Percentiles rank a stretch among this genome's conserved stretches.
phyloP scores from a whole-genome alignment of 2,888 invertebrate species.

The Epirrita christyi region DNA sequence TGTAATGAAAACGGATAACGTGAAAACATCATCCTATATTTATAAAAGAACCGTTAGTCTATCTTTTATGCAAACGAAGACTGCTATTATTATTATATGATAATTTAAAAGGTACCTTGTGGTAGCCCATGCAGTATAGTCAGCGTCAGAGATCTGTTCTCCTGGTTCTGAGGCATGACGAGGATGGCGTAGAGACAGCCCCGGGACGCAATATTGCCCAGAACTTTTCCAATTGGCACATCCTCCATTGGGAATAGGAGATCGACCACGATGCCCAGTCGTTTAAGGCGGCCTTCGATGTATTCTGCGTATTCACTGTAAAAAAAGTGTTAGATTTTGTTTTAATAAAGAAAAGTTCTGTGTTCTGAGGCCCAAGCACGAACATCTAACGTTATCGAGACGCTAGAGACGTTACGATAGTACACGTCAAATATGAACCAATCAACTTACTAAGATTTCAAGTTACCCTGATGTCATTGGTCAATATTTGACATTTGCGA shows the following conservation, averaged over 20 bases:
- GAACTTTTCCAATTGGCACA: conserved; percentile 89
- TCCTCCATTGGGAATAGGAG: conserved; percentile 96
- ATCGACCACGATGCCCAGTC: conserved; percentile 92
- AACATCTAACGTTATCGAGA: no score
- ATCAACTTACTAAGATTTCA: no score
- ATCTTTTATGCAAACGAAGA: no score
- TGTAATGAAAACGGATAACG: conserved; percentile 49
- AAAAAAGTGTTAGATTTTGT: conserved; percentile 22
- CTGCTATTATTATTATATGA: no score
- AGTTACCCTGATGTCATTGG: no score
- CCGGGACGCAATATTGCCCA: conserved; percentile 95
- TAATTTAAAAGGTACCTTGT: conserved; percentile 86
- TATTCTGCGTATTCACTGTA: conserved; percentile 94
- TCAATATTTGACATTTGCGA: no score
- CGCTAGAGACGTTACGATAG: no score
- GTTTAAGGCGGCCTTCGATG: conserved; percentile 92
- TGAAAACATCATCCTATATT: neutral
- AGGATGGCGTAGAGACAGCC: conserved; percentile 95
- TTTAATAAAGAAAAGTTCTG: no score
- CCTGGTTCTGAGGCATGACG: conserved; percentile 93
- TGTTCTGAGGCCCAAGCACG: no score
- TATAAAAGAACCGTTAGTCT: neutral
- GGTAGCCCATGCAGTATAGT: conserved; percentile 96
- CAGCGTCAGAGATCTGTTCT: conserved; percentile 93
- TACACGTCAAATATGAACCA: no score